Conservation (phyloP, 2,113 vertebrate species). For the Ciconia stormi region DNA sequence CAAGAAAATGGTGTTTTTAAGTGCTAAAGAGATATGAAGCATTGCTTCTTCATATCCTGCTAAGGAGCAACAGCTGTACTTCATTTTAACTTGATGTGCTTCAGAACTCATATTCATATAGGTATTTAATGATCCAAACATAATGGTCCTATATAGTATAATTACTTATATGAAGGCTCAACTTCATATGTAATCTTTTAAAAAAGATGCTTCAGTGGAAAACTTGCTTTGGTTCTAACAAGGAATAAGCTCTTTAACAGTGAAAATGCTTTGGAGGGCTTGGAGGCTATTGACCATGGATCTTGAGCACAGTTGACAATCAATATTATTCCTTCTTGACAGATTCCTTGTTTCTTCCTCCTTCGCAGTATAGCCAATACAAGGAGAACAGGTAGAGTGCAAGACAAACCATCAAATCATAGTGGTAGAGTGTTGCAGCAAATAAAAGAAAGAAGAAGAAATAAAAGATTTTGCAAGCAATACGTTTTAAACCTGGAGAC, state of each 20-base stretch:
- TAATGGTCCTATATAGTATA: conserved; percentile 82
- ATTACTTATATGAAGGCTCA: conserved; percentile 76
- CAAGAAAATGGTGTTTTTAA: conserved; percentile 58
- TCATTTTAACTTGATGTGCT: conserved; percentile 73
- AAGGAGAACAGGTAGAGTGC: conserved; percentile 85
- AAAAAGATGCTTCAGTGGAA: conserved; percentile 70
- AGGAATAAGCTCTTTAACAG: conserved; percentile 54
- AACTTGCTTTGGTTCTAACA: conserved; percentile 64
- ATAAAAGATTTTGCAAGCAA: conserved; percentile 77
- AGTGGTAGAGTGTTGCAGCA: conserved; percentile 81
- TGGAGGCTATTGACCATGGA: conserved; percentile 37
- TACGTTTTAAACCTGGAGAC: conserved; percentile 69
- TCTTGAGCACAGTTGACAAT: conserved; percentile 30
- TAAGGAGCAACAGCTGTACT: conserved; percentile 74
- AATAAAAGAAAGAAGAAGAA: conserved; percentile 82
- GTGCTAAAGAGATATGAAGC: conserved; percentile 59
- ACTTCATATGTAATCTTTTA: conserved; percentile 69
- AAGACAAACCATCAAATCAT: conserved; percentile 85
- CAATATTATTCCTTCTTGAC: conserved; percentile 69
- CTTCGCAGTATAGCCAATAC: conserved; percentile 84
- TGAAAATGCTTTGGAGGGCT: conserved; percentile 53
- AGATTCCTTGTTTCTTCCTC: conserved; percentile 70
- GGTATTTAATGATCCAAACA: conserved; percentile 77
- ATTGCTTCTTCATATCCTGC: conserved; percentile 62
- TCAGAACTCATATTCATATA: conserved; percentile 74